Base-by-base conservation (phyloP, 1,140 invertebrate species). In the Popillia japonica region DNA sequence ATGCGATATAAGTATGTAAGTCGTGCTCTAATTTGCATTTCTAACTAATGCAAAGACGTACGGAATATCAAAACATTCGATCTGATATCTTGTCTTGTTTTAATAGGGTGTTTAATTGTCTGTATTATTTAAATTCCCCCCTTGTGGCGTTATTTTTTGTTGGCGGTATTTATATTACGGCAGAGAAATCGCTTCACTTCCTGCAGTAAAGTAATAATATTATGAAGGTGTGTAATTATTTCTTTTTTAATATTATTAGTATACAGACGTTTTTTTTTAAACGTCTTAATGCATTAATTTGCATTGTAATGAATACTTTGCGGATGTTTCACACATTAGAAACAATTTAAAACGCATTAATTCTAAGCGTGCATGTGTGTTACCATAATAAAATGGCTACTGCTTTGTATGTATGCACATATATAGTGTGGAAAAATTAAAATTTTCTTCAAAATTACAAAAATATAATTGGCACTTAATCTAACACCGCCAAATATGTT, bases 91-190 rank as follows among this genome's bases (percentile, higher is more conserved):
- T 17, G 79, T 76, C 79, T 78, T 41, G 78, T 79, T 79, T 79
- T 81, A 83, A 80, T 81, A 77, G 82, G 82, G 78, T 81, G 79
- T 80, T 83, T 83, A 83, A 83, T 83, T 83, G 82, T 81, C 78
- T 80, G 81, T 81, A 82, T 81, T 82, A 82, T 82, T 82, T 79
- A 80, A 82, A 82, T 82, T 79, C 77, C 61, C 61, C 61, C 17
- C 48, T 34, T 17, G 14, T 34, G 4, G 27, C 27, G 27, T 34
- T 34, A 34, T 34, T n/a, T 68, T 8, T 68, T 10, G 61, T 68
- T 68, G 22, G 61, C 27, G 22, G 20, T 68, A 68, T 20, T 68
- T 68, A 27, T 80, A 78, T 80, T 75, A 40, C 64, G 64, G 2
- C 27, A 34, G 77, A 79, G 80, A 82, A 82, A 82, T 82, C 81